A percentile compares a stretch with the other conserved stretches of the same genome.
phyloP scores from a whole-genome alignment of 2,797 vertebrate species.

The Phataginus tetradactyla region DNA sequence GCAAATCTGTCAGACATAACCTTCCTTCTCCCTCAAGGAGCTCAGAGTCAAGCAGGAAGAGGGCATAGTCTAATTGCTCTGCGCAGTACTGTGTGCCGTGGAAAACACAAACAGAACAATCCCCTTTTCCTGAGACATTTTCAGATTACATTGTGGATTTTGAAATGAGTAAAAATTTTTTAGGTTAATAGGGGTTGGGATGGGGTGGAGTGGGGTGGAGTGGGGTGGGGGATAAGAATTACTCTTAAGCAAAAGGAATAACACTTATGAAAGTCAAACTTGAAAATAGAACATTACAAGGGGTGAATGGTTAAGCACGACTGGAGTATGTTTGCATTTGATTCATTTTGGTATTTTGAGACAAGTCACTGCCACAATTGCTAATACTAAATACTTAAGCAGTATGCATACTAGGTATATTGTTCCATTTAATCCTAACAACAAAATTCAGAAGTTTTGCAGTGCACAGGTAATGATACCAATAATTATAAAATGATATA shows the following conservation, averaged over 20 bases:
- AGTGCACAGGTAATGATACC: not conserved
- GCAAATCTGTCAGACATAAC: not conserved
- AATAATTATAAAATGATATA: not conserved
- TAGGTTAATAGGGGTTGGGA: not conserved
- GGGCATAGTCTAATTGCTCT: not conserved
- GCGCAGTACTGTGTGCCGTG: accelerated
- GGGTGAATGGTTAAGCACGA: not conserved
- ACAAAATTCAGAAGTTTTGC: not conserved
- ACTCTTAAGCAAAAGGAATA: not conserved
- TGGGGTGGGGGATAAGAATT: not conserved
- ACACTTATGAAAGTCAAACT: not conserved
- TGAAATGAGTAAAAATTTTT: not conserved
- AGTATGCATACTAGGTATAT: not conserved
- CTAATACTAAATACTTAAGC: not conserved
- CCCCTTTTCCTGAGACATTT: not conserved
- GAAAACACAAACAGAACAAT: not conserved
- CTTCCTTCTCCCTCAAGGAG: not conserved
- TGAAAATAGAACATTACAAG: not conserved
- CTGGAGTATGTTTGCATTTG: not conserved
- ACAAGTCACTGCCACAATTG: not conserved
- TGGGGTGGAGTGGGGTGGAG: not conserved
- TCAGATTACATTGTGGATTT: not conserved
- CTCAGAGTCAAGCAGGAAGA: not conserved
- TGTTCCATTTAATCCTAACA: not conserved
- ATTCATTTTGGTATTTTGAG: not conserved